Evolutionary conservation across 2,113 vertebrate species (phyloP).

Genomic region (Chitala chitala): DNA sequence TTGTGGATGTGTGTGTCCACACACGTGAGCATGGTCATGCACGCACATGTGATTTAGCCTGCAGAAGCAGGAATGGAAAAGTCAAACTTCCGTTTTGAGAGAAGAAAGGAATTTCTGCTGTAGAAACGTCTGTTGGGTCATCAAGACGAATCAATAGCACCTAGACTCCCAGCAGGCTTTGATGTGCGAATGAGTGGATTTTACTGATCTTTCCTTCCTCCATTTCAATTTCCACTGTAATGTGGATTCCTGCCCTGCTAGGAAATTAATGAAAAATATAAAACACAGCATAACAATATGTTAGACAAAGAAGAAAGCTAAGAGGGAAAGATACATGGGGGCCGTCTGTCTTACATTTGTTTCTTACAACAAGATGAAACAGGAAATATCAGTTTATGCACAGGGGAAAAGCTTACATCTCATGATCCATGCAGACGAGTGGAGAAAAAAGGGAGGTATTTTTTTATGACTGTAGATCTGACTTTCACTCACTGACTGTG

Average conservation of each 20-base stretch:
- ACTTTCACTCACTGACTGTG: too few species aligned
- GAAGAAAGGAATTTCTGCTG: not conserved
- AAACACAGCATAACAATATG: not conserved
- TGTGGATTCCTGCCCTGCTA: conserved; percentile 35
- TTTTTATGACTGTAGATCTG: too few species aligned
- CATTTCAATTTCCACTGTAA: conserved; percentile 26
- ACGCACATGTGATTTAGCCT: conserved; percentile 11
- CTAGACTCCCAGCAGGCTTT: conserved; percentile 19
- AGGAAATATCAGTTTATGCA: conserved; percentile 5
- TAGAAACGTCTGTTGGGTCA: not conserved
- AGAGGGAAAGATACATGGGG: conserved; percentile 45
- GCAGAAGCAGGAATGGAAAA: conserved; percentile 3
- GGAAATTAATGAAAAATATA: conserved; percentile 45
- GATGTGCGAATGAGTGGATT: conserved; percentile 21
- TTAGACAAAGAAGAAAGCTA: not conserved
- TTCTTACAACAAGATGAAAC: conserved; percentile 8
- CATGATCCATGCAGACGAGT: conserved; percentile 45
- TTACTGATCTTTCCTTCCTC: conserved; percentile 24
- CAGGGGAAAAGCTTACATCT: conserved; percentile 15
- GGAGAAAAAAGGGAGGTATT: conserved; percentile 45
- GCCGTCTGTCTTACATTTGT: conserved; percentile 32
- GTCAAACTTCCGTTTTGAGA: too few species aligned
- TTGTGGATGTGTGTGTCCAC: not conserved
- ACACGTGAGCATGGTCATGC: not conserved
- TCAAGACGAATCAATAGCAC: conserved; percentile 3